These are phyloP conservation scores for Sycophila texana DNA, from an alignment of 2,888 invertebrate species.

Conservation along the genomic window DNA sequence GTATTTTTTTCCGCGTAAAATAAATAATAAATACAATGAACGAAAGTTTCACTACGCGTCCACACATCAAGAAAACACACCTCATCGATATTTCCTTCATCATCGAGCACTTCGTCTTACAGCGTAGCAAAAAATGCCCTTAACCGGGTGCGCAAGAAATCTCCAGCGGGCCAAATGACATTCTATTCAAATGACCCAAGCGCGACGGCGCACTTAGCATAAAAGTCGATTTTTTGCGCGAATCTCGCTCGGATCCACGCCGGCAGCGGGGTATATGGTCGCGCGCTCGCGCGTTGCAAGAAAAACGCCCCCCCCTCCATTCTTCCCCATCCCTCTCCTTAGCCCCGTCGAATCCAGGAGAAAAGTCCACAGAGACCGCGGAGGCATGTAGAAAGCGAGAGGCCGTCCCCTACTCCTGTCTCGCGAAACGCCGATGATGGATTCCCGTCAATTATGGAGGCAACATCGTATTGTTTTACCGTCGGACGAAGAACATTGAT, in stretches of 20 bases:
- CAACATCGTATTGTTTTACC: conserved; percentile 76
- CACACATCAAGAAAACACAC: background rate
- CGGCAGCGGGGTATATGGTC: background rate
- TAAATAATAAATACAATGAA: too few relatives aligned
- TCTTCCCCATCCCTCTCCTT: background rate
- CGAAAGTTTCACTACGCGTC: too few relatives aligned
- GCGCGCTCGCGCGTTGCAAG: conserved; percentile 23
- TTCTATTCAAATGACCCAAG: conserved; percentile 55
- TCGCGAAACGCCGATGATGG: conserved; percentile 73
- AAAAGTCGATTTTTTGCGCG: conserved; percentile 48
- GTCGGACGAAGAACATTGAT: conserved; percentile 74
- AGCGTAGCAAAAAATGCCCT: conserved; percentile 19
- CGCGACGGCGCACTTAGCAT: conserved; percentile 42
- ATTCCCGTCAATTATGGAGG: conserved; percentile 75
- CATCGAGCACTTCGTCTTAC: background rate
- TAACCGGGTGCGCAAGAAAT: conserved; percentile 36
- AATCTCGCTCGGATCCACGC: background rate
- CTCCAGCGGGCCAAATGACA: conserved; percentile 53
- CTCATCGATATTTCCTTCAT: conserved; percentile 41
- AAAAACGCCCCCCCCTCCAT: conserved; percentile 34
- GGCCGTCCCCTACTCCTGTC: conserved; percentile 33
- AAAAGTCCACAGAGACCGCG: conserved; percentile 21
- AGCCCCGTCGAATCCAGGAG: conserved; percentile 20
- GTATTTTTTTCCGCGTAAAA: too few relatives aligned
- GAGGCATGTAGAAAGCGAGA: conserved; percentile 45